phyloP scores from a whole-genome alignment of 2,113 vertebrate genomes.

The Coreoperca whiteheadi region DNA sequence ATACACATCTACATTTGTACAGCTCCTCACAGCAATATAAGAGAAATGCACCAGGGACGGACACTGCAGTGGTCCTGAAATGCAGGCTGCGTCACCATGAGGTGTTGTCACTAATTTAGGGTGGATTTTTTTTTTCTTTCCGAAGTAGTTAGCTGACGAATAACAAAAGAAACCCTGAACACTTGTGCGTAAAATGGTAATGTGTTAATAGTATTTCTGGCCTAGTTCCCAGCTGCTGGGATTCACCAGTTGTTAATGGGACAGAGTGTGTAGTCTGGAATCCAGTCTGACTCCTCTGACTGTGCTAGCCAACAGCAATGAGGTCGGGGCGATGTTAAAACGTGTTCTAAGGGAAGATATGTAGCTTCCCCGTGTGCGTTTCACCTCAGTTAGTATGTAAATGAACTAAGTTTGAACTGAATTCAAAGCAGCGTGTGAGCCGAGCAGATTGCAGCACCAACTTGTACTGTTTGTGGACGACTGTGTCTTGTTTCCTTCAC shows the following conservation, averaged over 20 bases:
- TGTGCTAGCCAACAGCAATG: constrained; percentile 8
- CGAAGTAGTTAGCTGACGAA: background rate
- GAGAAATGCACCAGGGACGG: background rate
- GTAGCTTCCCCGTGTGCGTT: constrained; percentile 20
- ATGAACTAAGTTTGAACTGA: constrained; percentile 22
- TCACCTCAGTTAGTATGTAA: constrained; percentile 17
- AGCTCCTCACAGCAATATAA: background rate
- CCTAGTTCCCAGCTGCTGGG: constrained; percentile 18
- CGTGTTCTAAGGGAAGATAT: constrained; percentile 1
- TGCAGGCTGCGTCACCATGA: background rate
- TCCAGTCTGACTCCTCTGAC: constrained; percentile 33
- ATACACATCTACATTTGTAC: constrained; percentile 14
- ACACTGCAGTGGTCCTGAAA: background rate
- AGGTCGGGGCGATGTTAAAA: background rate
- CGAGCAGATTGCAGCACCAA: constrained; percentile 74
- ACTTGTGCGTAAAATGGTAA: background rate
- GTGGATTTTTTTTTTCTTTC: constrained; percentile 9
- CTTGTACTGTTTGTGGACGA: constrained; percentile 65
- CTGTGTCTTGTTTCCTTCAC: constrained; percentile 71
- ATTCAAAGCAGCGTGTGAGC: constrained; percentile 78
- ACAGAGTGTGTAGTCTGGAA: constrained; percentile 25
- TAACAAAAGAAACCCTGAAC: background rate
- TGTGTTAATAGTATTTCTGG: constrained; percentile 30
- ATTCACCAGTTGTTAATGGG: constrained; percentile 7
- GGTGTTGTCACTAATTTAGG: background rate